These are phyloP conservation scores for Tenthredo mesomela DNA, from an alignment of 2,888 invertebrate genomes.

Conservation along the genomic window DNA sequence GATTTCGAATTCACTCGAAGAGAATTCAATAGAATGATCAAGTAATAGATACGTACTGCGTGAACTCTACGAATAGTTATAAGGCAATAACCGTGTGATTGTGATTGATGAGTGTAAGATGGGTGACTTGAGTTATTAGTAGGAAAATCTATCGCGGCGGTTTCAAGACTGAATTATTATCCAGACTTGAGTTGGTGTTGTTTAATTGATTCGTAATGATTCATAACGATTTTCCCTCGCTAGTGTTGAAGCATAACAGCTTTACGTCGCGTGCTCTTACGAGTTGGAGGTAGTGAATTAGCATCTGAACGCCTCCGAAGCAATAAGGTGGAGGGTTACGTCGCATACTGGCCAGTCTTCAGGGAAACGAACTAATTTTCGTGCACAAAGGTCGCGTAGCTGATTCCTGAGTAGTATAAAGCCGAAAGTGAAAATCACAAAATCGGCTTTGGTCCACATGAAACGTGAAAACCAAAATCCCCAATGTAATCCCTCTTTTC, in stretches of 20 bases:
- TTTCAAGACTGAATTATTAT: constrained; percentile 30
- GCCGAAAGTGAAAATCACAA: constrained; percentile 67
- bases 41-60: background rate
- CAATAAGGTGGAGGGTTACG: background rate
- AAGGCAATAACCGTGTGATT: constrained; percentile 41
- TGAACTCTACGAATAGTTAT: constrained; percentile 18
- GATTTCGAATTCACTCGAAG: background rate
- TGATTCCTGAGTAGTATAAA: constrained; percentile 33
- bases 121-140: constrained; percentile 36
- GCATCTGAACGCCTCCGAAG: constrained; percentile 1
- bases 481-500: constrained; percentile 76
- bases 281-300: constrained; percentile 4
- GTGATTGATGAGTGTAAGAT: constrained; percentile 33
- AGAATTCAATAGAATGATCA: background rate
- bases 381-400: constrained; percentile 20
- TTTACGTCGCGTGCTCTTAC: background rate
- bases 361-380: constrained; percentile 56
- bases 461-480: constrained; percentile 77
- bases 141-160: constrained; percentile 15
- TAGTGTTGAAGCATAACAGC: background rate
- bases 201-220: constrained; percentile 36
- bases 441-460: constrained; percentile 76
- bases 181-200: background rate
- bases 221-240: background rate
- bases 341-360: constrained; percentile 62